phyloP scores from a whole-genome alignment of 2,797 vertebrate species.

The Emys orbicularis region DNA sequence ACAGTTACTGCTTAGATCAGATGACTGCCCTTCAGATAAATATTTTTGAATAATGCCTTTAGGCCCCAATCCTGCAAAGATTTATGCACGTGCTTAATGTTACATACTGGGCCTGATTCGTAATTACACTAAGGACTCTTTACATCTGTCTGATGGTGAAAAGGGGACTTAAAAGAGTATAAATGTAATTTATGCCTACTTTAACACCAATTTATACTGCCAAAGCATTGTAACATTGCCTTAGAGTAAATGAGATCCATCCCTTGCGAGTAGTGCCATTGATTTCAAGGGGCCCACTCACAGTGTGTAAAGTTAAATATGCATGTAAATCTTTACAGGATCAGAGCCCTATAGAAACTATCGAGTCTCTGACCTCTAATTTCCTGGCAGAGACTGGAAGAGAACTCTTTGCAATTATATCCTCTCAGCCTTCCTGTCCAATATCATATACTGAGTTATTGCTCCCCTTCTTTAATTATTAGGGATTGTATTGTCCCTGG shows the following conservation, averaged over 20 bases:
- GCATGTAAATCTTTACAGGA: background rate
- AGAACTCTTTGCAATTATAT: background rate
- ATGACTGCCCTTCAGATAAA: background rate
- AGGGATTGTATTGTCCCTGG: background rate
- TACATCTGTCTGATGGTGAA: background rate
- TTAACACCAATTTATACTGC: background rate
- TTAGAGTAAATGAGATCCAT: background rate
- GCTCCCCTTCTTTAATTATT: background rate
- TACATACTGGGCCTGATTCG: background rate
- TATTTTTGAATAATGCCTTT: slow-evolving; percentile 8
- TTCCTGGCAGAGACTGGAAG: background rate
- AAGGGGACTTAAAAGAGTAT: background rate
- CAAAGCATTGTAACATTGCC: background rate
- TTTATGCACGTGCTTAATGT: slow-evolving; percentile 15
- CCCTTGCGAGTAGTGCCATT: background rate
- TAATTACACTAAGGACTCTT: background rate
- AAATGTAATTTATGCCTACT: background rate
- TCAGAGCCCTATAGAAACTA: background rate
- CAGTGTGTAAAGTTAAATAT: background rate
- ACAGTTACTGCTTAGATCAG: background rate
- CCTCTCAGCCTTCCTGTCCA: background rate
- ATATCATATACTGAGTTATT: background rate
- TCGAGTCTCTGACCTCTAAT: background rate
- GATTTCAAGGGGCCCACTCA: background rate
- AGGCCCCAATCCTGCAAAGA: slow-evolving; percentile 3